phyloP scores from a whole-genome alignment of 1,140 invertebrate species.

The Drosophila tsacasi region DNA sequence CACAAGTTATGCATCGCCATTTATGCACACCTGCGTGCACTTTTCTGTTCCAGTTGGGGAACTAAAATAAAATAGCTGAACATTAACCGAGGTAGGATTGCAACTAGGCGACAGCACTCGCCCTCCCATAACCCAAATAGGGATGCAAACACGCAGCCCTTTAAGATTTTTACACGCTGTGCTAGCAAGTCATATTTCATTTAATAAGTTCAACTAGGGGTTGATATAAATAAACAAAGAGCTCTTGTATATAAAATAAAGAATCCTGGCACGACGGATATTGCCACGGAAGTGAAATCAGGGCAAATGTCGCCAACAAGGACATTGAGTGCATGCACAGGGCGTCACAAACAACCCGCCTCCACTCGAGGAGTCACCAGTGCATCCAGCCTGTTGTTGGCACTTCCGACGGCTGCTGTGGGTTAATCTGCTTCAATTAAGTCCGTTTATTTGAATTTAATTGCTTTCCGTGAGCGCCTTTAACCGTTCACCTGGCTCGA shows the following conservation, averaged over 20 bases:
- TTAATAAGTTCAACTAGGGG: slow-evolving; percentile 53
- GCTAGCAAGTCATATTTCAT: slow-evolving; percentile 53
- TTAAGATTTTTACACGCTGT: slow-evolving; percentile 1
- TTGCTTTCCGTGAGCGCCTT: slow-evolving; percentile 62
- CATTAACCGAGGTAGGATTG: slow-evolving; percentile 44
- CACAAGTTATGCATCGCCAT: slow-evolving; percentile 13
- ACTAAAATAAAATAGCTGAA: slow-evolving; percentile 42
- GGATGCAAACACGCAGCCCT: slow-evolving; percentile 52
- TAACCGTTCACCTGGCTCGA: not conserved
- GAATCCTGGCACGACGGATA: slow-evolving; percentile 47
- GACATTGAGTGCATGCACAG: slow-evolving; percentile 49
- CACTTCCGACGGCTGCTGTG: slow-evolving; percentile 46
- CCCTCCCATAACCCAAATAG: slow-evolving; percentile 18
- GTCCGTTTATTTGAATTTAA: slow-evolving; percentile 81
- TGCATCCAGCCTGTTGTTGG: slow-evolving; percentile 29
- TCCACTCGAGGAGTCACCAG: slow-evolving; percentile 9
- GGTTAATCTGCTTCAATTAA: slow-evolving; percentile 82
- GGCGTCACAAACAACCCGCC: slow-evolving; percentile 17
- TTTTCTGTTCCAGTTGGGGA: slow-evolving; percentile 39
- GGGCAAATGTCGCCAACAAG: slow-evolving; percentile 69
- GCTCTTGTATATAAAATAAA: slow-evolving; percentile 8
- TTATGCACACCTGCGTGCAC: slow-evolving; percentile 55
- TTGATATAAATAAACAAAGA: slow-evolving; percentile 37
- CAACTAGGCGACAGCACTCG: slow-evolving; percentile 19
- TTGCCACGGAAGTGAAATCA: slow-evolving; percentile 70